Base-by-base conservation (phyloP, 92 coral and sea anemone species). In the Bergia puertoricense region DNA sequence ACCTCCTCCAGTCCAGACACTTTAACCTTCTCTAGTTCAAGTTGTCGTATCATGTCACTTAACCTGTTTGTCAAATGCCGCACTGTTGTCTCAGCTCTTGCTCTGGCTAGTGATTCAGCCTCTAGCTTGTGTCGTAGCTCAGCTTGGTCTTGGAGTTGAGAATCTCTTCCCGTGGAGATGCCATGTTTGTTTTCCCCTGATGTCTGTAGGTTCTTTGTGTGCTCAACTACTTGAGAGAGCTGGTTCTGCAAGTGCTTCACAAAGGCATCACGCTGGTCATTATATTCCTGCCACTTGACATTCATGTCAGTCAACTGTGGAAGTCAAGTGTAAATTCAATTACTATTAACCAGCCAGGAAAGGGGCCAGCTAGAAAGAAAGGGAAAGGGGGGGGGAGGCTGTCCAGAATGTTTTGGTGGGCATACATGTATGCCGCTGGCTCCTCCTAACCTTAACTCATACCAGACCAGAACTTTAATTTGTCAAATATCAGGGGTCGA, bases 241-340 rank as follows among this genome's bases (percentile, higher is more conserved):
- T 66, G 86, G 7, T n/a, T 43, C 39, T 82, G 76, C 86, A 82
- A 23, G 59, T 41, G 62, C 40, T 66, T 67, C 5, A 66, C 40
- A n/a, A 30, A 82, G 8, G 56, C 74, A 42, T 43, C 74, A 15
- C 86, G 86, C 50, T 82, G 50, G 44, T 82, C 56, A 43, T 66
- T 82, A 15, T 59, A 82, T 14, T 82, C 76, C 39, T 82, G 76
- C 86, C 86, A 82, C 20, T 82, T 65, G 1, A 82, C 23, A 41
- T 82, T 82, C 86, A 82, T 82, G 56, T 82, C 86, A 7, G 76
- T 45, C 73, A 82, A 76, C 86, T 82, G 51, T 1, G 43, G 74
- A 82, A 45, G 39, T 22, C 69, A 62, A 62, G 18, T 7, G 15
- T 18, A 14, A 20, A 15, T 15, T 57, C 54, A 48, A 48, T 57